Evolutionary conservation across 2,113 vertebrate species (phyloP).

Genomic region (Dolichallabes microphthalmus): DNA sequence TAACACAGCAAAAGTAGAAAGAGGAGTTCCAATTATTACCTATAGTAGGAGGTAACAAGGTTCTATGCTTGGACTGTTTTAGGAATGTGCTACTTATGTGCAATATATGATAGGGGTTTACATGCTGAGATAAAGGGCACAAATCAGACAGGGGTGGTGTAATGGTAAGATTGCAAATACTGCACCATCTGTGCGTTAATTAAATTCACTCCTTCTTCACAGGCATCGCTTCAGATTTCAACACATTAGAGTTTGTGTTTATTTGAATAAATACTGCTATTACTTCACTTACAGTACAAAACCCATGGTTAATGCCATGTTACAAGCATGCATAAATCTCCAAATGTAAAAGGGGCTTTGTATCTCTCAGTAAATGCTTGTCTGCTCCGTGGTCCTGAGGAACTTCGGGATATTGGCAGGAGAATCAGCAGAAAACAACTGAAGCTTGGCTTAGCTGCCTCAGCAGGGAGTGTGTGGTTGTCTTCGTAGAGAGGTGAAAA

Average conservation of each 20-base stretch:
- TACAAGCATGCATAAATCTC: conserved; percentile 50
- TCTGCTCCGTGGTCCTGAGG: conserved; percentile 60
- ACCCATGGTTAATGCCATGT: conserved; percentile 57
- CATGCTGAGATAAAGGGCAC: background rate
- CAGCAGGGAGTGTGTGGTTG: conserved; percentile 38
- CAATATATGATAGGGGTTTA: conserved; percentile 8
- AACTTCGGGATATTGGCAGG: conserved; percentile 63
- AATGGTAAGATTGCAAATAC: background rate
- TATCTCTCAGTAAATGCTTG: conserved; percentile 43
- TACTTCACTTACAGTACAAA: conserved; percentile 51
- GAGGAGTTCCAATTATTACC: conserved; percentile 35
- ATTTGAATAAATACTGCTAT: conserved; percentile 4
- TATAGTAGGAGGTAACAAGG: conserved; percentile 34
- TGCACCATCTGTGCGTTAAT: conserved; percentile 9
- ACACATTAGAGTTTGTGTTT: conserved; percentile 33
- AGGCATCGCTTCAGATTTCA: background rate
- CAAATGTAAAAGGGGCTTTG: conserved; percentile 22
- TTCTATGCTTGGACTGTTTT: conserved; percentile 31
- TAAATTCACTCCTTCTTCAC: conserved; percentile 12
- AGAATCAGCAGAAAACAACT: conserved; percentile 70
- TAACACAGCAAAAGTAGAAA: conserved; percentile 19
- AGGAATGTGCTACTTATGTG: conserved; percentile 30
- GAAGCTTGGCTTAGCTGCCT: conserved; percentile 66
- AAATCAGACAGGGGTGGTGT: background rate
- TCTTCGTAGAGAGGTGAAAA: conserved; percentile 41